Base-by-base conservation (phyloP, 2,797 vertebrate species). In the Anas bahamensis region DNA sequence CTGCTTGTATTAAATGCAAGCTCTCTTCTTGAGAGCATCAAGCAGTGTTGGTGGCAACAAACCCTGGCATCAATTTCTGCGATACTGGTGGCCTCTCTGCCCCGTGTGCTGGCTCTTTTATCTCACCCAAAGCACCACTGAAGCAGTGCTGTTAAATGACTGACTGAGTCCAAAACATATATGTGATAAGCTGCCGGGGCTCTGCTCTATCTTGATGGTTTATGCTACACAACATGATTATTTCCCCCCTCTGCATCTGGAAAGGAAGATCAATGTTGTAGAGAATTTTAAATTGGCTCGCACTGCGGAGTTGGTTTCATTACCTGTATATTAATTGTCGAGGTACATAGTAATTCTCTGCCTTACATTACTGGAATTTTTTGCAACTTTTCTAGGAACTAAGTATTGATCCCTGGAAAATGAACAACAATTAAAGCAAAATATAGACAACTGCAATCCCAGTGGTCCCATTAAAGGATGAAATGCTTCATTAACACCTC, bases 331-430 rank as follows among this genome's bases (percentile, higher is more conserved):
- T 41, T 83, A 74, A 66, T 86, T 87, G 74, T 91, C 13, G 5
- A 90, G 57, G 41, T 61, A 57, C 21, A 10, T 4, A 52, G 74
- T 82, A 93, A 91, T 88, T 82, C 71, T 94, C 53, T 91, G 74
- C 41, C 55, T 84, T 68, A 44, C 33, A 13, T 95, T 95, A 94
- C 87, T 89, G 95, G 90, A 96, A 86, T 59, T 84, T 92, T 93
- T 89, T 92, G 68, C 77, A 61, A 48, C 86, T 93, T 89, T 94
- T 97, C 92, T 94, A 95, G 87, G 83, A 94, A 97, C 53, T 86
- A 55, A 14, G 23, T 95, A 96, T 96, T 79, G 94, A 95, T 93
- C 85, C 29, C 55, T 92, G 85, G 85, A 95, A 96, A 92, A 95
- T 71, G 88, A 94, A 64, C 65, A 90, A 71, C 56, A 84, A 81